Base-by-base conservation (phyloP, 2,113 vertebrate species). In the Corydoras maculifer region DNA sequence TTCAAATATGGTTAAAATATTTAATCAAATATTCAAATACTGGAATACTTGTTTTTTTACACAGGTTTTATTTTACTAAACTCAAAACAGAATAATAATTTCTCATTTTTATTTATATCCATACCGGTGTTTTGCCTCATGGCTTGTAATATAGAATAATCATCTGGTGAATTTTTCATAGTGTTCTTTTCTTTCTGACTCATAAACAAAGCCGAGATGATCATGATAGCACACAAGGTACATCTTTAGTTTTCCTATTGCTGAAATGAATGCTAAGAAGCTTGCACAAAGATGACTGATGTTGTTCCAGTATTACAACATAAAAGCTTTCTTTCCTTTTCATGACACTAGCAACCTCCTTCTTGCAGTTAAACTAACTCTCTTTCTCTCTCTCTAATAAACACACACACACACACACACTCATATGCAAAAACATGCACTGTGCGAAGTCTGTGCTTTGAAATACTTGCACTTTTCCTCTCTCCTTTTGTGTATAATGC, bases 321-420 rank as follows among this genome's bases (percentile, higher is more conserved):
- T 73, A 73, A 78, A 58, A 77, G 61, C 51, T 43, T 55, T 14
- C 62, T 50, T 18, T 50, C 69, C 65, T 25, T 61, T 63, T 72
- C 58, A 61, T 65, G 74, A 63, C 70, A 72, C 61, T 30, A 60
- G 59, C 70, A 73, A 74, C 71, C 62, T 71, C 72, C 60, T 62
- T 43, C 35, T 43, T 43, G 35, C 35, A 43, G 35, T 43, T 43
- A 43, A 43, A 43, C 35, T 43, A 43, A 43, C 35, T 43, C 35
- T 43, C 35, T 43, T 43, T 43, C 35, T 43, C 35, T 43, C 35
- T 69, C 61, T 50, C 70, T 73, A 31, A 32, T 9, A 67, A 3
- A 55, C 29, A 57, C 65, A 57, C 51, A 67, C 30, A 66, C 51
- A 67, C 8, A 55, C 29, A 57, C 65, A 35, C 51, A 67, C 30